Conservation (phyloP, 2,113 vertebrate species). For the Pterocles orientalis region DNA sequence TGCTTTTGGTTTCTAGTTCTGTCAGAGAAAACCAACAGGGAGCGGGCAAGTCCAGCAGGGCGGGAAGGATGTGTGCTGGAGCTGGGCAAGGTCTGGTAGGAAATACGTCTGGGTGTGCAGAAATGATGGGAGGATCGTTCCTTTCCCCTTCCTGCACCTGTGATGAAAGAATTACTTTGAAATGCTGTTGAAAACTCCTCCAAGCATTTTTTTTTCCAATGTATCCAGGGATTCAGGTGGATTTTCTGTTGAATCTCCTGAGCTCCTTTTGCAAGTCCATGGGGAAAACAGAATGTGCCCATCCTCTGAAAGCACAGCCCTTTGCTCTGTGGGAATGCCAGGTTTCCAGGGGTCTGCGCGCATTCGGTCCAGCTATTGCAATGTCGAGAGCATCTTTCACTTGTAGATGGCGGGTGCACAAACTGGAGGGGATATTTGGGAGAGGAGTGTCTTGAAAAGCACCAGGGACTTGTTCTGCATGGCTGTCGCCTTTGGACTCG, state of each 20-base stretch:
- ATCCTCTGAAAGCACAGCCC: neutral
- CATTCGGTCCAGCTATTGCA: neutral
- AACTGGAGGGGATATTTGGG: neutral
- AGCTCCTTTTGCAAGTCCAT: neutral
- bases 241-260: neutral
- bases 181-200: neutral
- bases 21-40: fast-evolving
- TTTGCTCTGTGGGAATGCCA: neutral
- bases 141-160: neutral
- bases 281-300: fast-evolving
- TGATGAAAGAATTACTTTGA: neutral
- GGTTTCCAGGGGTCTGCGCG: fast-evolving
- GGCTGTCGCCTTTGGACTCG: neutral
- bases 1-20: neutral
- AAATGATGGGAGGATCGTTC: neutral
- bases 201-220: neutral
- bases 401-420: neutral
- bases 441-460: neutral
- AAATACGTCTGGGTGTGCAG: fast-evolving
- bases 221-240: neutral
- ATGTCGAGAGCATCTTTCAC: neutral
- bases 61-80: neutral
- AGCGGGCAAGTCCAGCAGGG: too few species aligned
- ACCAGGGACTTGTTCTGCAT: neutral
- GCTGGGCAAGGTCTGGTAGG: neutral